A percentile compares a stretch with the other conserved stretches of the same genome.
Conservation (phyloP, 2,113 vertebrate species). For the Vicugna pacos region DNA sequence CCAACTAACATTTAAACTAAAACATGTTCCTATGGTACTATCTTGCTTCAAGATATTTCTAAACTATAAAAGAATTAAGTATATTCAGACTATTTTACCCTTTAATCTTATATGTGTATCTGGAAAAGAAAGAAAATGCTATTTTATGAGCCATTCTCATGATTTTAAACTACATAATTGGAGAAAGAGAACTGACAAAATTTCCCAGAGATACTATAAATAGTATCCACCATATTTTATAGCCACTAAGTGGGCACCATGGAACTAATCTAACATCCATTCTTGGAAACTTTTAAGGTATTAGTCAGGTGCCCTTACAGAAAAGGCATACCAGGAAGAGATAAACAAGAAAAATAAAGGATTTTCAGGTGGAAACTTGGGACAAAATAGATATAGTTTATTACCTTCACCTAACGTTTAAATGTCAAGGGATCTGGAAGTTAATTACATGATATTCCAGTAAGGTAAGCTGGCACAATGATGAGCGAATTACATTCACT, state of each 20-base stretch:
- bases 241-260: neutral
- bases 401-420: neutral
- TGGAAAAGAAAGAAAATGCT: constrained; percentile 37
- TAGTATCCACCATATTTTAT: neutral
- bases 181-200: constrained; percentile 8
- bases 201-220: constrained; percentile 1
- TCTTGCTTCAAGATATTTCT: neutral
- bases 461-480: neutral
- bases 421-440: neutral
- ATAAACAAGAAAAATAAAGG: neutral
- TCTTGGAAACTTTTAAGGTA: neutral
- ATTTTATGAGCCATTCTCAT: neutral
- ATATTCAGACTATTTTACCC: constrained; percentile 4
- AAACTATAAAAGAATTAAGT: neutral
- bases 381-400: neutral
- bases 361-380: neutral
- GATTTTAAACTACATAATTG: constrained; percentile 38
- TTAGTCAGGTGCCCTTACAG: neutral
- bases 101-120: neutral
- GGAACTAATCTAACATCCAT: neutral
- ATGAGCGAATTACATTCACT: neutral
- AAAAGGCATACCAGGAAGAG: neutral
- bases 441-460: neutral
- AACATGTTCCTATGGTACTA: neutral
- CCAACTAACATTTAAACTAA: constrained; percentile 32